Evolutionary conservation across 2,797 vertebrate genomes (phyloP).

Genomic region (Spinus olivaceus): DNA sequence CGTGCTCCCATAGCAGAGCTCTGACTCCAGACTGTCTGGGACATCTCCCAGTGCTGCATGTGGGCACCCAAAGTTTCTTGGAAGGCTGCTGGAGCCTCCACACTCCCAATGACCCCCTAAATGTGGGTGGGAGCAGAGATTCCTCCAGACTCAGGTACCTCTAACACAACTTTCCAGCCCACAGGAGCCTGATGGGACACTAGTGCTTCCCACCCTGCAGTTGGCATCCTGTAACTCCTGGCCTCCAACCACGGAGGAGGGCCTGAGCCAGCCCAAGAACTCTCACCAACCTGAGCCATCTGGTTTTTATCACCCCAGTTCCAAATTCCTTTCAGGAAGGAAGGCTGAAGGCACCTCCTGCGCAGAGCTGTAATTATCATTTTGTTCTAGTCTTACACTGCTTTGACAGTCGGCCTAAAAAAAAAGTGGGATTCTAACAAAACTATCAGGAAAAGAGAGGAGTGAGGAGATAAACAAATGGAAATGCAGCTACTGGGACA

Average conservation of each 20-base stretch:
- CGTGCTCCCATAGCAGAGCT: not conserved
- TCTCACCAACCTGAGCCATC: slow-evolving; percentile 3
- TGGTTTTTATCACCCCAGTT: not conserved
- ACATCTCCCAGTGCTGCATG: not conserved
- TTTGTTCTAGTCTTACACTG: not conserved
- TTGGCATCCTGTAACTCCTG: not conserved
- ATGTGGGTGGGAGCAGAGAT: not conserved
- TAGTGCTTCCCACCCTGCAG: not conserved
- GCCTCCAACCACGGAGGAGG: not conserved
- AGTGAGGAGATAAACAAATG: not conserved
- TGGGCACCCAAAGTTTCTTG: not conserved
- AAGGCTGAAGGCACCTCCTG: slow-evolving; percentile 6
- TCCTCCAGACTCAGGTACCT: not conserved
- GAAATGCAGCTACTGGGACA: not conserved
- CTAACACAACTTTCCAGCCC: not conserved
- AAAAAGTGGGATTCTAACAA: not conserved
- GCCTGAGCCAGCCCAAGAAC: not conserved
- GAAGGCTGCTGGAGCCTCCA: not conserved
- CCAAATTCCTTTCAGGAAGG: slow-evolving; percentile 27
- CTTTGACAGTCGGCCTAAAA: not conserved
- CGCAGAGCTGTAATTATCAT: not conserved
- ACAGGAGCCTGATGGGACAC: not conserved
- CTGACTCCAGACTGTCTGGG: not conserved
- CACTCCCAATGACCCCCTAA: not conserved
- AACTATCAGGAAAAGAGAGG: not conserved